Conservation (phyloP, 2,797 vertebrate species). For the Ara ararauna region DNA sequence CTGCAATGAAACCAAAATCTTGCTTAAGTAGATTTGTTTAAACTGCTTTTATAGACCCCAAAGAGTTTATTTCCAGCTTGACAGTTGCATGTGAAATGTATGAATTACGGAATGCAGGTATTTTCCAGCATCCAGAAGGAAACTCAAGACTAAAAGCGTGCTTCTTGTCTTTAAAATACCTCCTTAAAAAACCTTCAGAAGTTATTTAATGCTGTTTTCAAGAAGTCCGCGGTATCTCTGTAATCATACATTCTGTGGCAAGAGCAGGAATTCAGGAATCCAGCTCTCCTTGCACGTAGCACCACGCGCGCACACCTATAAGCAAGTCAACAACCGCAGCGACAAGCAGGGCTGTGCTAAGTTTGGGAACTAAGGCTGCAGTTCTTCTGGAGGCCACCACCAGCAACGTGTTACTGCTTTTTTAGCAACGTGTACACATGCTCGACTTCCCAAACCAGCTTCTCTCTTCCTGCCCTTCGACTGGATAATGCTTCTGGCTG, state of each 20-base stretch:
- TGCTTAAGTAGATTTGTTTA: not conserved
- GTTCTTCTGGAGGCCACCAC: not conserved
- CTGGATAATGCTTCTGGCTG: not conserved
- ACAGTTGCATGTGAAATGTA: not conserved
- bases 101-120: not conserved
- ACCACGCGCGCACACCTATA: not conserved
- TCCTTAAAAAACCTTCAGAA: constrained; percentile 1
- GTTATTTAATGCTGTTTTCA: not conserved
- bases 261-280: not conserved
- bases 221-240: not conserved
- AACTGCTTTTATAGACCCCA: not conserved
- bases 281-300: constrained; percentile 1
- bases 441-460: not conserved
- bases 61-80: not conserved
- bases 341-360: not conserved
- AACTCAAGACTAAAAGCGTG: not conserved
- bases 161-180: not conserved
- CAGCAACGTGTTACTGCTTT: not conserved
- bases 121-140: not conserved
- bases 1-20: not conserved
- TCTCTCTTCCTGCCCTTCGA: not conserved
- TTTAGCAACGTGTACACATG: accelerated
- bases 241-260: not conserved
- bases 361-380: not conserved
- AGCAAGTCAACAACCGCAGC: not conserved